phyloP scores from a whole-genome alignment of 2,797 vertebrate species.

The Pampus argenteus region DNA sequence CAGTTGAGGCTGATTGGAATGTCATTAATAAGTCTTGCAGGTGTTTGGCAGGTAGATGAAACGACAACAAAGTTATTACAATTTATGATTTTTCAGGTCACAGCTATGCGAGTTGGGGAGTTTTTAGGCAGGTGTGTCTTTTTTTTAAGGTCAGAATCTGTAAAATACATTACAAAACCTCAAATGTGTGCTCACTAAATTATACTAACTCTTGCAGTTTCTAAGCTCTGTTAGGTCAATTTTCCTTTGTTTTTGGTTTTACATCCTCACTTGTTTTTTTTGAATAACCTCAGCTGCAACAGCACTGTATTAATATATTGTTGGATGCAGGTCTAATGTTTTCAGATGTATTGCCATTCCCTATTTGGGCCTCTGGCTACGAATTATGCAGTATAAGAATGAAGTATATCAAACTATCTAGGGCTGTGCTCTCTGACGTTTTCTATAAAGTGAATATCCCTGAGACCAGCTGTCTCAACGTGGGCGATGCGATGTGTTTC shows the following conservation, averaged over 20 bases:
- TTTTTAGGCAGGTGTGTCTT: constrained; percentile 22
- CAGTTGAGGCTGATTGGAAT: not conserved
- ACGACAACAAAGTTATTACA: too few species aligned
- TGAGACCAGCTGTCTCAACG: constrained; percentile 25
- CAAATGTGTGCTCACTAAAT: not conserved
- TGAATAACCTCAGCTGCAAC: not conserved
- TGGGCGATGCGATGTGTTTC: constrained; percentile 1
- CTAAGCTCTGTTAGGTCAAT: not conserved
- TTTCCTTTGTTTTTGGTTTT: not conserved
- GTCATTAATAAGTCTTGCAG: not conserved
- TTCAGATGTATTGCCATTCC: not conserved
- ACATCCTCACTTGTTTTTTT: not conserved
- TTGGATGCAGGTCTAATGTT: not conserved
- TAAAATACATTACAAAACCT: not conserved
- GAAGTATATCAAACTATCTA: constrained; percentile 23
- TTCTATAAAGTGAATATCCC: constrained; percentile 19
- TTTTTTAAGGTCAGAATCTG: constrained; percentile 14
- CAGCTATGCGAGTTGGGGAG: not conserved
- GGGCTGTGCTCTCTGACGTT: constrained; percentile 25
- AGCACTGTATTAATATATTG: not conserved
- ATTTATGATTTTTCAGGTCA: constrained; percentile 15
- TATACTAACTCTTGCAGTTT: not conserved
- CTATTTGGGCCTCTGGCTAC: constrained; percentile 12
- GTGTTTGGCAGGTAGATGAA: too few species aligned
- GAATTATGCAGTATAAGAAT: constrained; percentile 17